Conservation (phyloP, 1,140 invertebrate genomes). For the Eriosoma lanigerum region DNA sequence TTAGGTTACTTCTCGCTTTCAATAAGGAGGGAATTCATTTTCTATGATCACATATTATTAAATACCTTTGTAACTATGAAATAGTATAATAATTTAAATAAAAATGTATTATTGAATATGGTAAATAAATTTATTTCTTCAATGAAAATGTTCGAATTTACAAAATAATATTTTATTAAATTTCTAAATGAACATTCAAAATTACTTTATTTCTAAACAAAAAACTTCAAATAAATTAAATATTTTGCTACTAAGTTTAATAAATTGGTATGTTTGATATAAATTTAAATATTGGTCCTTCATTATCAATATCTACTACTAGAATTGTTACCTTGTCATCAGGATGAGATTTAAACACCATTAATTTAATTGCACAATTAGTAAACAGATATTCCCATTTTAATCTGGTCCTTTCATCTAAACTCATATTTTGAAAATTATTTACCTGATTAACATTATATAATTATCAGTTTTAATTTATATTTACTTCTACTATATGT, state of each 20-base stretch:
- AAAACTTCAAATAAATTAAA: no score
- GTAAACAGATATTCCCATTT: slow-evolving; percentile 63
- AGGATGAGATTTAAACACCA: slow-evolving; percentile 55
- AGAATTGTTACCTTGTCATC: slow-evolving; percentile 11
- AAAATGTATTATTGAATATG: no score
- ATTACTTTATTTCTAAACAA: no score
- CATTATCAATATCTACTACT: slow-evolving; percentile 23
- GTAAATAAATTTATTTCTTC: no score
- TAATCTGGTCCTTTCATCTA: slow-evolving; percentile 58
- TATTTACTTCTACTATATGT: no score
- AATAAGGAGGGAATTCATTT: slow-evolving; percentile 91
- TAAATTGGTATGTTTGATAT: slow-evolving; percentile 3
- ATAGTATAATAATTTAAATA: no score
- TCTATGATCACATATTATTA: slow-evolving; percentile 62
- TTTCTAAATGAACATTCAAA: no score
- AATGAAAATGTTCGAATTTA: no score
- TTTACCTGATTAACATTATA: slow-evolving; percentile 55
- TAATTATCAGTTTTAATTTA: no score
- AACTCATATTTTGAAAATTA: slow-evolving; percentile 58
- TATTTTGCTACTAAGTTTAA: background rate
- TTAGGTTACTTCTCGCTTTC: slow-evolving; percentile 78
- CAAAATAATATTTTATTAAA: no score
- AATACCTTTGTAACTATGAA: background rate
- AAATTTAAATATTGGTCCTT: slow-evolving; percentile 10
- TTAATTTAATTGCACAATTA: slow-evolving; percentile 60